Evolutionary conservation across 2,113 vertebrate genomes (phyloP).

Genomic region (Pipa parva): DNA sequence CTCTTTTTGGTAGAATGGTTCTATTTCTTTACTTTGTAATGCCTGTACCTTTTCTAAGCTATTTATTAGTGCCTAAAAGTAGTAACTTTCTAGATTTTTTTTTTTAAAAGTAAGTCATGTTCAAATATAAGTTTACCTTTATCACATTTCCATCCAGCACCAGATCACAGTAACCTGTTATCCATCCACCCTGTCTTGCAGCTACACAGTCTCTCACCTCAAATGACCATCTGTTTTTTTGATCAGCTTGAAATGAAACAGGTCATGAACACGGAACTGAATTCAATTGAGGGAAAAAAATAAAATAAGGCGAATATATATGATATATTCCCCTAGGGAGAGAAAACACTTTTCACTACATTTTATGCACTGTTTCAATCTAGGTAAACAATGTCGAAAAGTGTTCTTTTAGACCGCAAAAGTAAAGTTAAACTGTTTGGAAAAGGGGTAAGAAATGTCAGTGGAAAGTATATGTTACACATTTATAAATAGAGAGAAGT

Average conservation of each 20-base stretch:
- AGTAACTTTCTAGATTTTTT: too few relatives aligned
- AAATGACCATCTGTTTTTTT: background rate
- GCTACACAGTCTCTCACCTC: background rate
- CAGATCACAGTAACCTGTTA: background rate
- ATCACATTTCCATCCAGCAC: background rate
- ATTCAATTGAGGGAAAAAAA: background rate
- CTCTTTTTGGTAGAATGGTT: too few relatives aligned
- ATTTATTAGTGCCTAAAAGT: too few relatives aligned
- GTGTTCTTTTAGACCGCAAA: slow-evolving; percentile 41
- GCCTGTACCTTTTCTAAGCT: too few relatives aligned
- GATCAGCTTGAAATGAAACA: slow-evolving; percentile 3
- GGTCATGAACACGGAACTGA: background rate
- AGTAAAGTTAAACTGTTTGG: slow-evolving; percentile 18
- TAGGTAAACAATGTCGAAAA: slow-evolving; percentile 33
- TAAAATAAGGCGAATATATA: background rate
- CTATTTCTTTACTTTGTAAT: too few relatives aligned
- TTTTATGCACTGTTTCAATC: slow-evolving; percentile 44
- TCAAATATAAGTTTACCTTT: too few relatives aligned
- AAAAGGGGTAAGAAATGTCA: slow-evolving; percentile 23
- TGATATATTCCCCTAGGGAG: slow-evolving; percentile 13
- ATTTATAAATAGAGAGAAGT: slow-evolving; percentile 40
- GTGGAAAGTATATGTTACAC: slow-evolving; percentile 34
- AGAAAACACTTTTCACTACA: slow-evolving; percentile 12
- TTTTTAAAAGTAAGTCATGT: too few relatives aligned
- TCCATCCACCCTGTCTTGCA: background rate